Evolutionary conservation across 1,140 invertebrate species (phyloP).

Genomic region (Sycophaga agraensis): DNA sequence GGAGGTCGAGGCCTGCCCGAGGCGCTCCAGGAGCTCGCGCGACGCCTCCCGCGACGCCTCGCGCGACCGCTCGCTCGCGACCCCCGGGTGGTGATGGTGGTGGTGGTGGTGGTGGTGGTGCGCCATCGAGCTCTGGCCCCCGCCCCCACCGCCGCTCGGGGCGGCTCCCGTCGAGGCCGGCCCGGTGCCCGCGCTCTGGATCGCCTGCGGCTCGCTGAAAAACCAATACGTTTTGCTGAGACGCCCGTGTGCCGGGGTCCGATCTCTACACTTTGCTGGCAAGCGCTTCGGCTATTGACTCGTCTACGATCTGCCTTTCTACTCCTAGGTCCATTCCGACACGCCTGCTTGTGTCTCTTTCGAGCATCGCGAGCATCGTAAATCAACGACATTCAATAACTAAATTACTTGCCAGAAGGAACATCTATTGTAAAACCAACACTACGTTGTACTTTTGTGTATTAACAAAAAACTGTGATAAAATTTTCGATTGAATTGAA

Average conservation of each 20-base stretch:
- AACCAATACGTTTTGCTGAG: conserved; percentile 20
- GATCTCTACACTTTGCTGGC: background rate
- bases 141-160: no score
- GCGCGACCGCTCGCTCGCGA: no score
- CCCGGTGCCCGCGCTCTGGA: no score
- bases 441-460: background rate
- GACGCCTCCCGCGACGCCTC: conserved; percentile 26
- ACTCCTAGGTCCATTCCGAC: background rate
- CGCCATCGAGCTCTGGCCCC: background rate
- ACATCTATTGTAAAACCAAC: background rate
- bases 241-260: no score
- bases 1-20: background rate
- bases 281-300: background rate
- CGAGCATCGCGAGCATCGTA: no score
- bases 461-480: background rate
- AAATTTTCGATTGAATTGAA: background rate
- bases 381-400: no score
- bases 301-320: background rate
- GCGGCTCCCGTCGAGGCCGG: no score
- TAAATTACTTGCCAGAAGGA: no score
- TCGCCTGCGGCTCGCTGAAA: conserved; percentile 20
- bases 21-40: conserved; percentile 12
- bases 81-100: conserved; percentile 26
- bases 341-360: background rate
- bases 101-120: conserved; percentile 18